Evolutionary conservation across 2,797 vertebrate genomes (phyloP), one percentile per base, ranked within the genome.

Genomic region (Hafferia zeledoni): DNA sequence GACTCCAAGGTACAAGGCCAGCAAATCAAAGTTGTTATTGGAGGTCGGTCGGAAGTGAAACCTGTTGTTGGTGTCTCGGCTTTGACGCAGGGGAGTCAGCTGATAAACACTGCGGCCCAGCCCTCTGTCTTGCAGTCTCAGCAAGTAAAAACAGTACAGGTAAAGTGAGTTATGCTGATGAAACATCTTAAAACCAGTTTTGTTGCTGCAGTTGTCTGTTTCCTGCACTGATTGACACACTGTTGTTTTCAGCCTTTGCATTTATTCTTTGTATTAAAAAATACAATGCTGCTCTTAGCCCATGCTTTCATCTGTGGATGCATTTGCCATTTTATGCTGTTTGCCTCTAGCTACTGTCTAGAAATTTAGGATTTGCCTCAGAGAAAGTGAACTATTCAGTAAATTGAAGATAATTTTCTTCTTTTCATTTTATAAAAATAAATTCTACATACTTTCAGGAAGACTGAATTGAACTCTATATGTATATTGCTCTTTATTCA

Each of bases 81-180:
- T 68, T 90, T 99, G 89, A 97, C 97, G 2, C 94, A 98, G 24
- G 98, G 98, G 83, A 98, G 97, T 96, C 99, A 99, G 95, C 89
- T 99, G 96, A 97, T 98, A 85, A 98, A 97, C 87, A 85, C 98
- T 53, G 89, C 97, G 3, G 76, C 97, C 89, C 98, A 98, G 91
- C 97, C 98, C 83, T 97, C 99, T 63, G 98, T 98, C 61, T 97
- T 99, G 95, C 99, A 99, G 97, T 98, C 98, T 83, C 99, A 99
- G 98, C 99, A 99, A 96, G 98, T 99, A 92, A 99, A 99, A 98
- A 98, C 99, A 39, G 97, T 99, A 37, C 99, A 99, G 99, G 99
- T 99, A 98, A 98, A 96, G 93, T 86, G 83, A 93, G 31, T 82
- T 93, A 44, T 91, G 56, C 76, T 95, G 83, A 82, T 97, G 88